A percentile compares a stretch with the other conserved stretches of the same genome.
phyloP scores from a whole-genome alignment of 2,797 vertebrate species.

The Borostomias antarcticus region DNA sequence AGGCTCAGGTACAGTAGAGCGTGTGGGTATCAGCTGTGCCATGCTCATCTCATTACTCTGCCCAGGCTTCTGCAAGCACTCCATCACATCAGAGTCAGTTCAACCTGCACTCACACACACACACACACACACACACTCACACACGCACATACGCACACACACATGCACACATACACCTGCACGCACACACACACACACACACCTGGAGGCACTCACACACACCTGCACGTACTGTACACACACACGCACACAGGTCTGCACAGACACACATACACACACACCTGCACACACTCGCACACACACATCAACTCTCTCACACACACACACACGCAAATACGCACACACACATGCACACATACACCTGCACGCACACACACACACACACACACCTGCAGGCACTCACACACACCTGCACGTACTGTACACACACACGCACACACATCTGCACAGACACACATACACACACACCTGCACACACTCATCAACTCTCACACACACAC shows the following conservation, averaged over 20 bases:
- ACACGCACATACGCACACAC: slow-evolving; percentile 6
- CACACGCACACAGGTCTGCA: neutral
- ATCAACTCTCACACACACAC: too few species aligned
- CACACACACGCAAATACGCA: too few species aligned
- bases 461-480: too few species aligned
- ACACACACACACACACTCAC: slow-evolving; percentile 31
- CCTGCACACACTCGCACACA: slow-evolving; percentile 25
- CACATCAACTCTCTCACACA: slow-evolving; percentile 37
- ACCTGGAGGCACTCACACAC: neutral
- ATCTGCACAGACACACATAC: too few species aligned
- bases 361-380: too few species aligned
- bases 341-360: too few species aligned
- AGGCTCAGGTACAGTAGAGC: neutral
- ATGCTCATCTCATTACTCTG: slow-evolving; percentile 62
- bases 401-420: too few species aligned
- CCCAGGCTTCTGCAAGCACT: slow-evolving; percentile 62
- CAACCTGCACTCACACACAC: slow-evolving; percentile 8
- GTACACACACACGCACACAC: too few species aligned
- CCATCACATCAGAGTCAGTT: slow-evolving; percentile 46
- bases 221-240: slow-evolving; percentile 13
- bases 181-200: neutral
- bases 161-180: neutral
- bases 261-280: slow-evolving; percentile 25
- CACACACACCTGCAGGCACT: too few species aligned
- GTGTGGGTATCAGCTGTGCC: slow-evolving; percentile 56